phyloP scores from a whole-genome alignment of 2,888 invertebrate genomes.

The Meiosimyza decipiens region DNA sequence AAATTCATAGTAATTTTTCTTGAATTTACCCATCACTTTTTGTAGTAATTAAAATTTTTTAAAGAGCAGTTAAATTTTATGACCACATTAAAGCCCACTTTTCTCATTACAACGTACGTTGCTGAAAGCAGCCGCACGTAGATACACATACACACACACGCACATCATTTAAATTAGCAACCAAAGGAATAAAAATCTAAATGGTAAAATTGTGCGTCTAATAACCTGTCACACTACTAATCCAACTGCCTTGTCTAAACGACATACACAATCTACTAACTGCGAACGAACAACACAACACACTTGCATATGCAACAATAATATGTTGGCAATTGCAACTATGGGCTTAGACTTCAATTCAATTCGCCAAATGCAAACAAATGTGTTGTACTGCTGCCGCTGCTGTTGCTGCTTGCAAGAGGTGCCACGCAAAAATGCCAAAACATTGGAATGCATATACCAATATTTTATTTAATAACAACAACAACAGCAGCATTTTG shows the following conservation, averaged over 20 bases:
- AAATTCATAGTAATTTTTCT: constrained; percentile 38
- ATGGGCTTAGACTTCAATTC: constrained; percentile 53
- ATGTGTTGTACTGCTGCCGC: constrained; percentile 29
- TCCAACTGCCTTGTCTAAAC: constrained; percentile 41
- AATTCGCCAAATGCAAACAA: constrained; percentile 45
- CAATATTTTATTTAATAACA: constrained; percentile 31
- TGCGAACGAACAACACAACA: constrained; percentile 14
- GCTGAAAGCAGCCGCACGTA: neutral
- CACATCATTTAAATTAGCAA: constrained; percentile 48
- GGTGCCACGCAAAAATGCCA: constrained; percentile 51
- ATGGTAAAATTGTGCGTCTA: constrained; percentile 49
- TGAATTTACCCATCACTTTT: neutral
- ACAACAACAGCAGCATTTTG: neutral
- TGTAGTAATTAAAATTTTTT: neutral
- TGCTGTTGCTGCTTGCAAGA: constrained; percentile 30
- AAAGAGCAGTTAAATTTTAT: neutral
- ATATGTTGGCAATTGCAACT: constrained; percentile 45
- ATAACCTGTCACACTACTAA: constrained; percentile 64
- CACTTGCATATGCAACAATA: constrained; percentile 24
- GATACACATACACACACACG: neutral
- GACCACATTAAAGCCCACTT: neutral
- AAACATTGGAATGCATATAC: constrained; percentile 40
- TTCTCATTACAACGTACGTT: constrained; percentile 9
- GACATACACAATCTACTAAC: neutral
- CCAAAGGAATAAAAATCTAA: constrained; percentile 22